These are phyloP conservation scores for Sinosuthora webbiana DNA, from an alignment of 2,113 vertebrate species.

Conservation along the genomic window DNA sequence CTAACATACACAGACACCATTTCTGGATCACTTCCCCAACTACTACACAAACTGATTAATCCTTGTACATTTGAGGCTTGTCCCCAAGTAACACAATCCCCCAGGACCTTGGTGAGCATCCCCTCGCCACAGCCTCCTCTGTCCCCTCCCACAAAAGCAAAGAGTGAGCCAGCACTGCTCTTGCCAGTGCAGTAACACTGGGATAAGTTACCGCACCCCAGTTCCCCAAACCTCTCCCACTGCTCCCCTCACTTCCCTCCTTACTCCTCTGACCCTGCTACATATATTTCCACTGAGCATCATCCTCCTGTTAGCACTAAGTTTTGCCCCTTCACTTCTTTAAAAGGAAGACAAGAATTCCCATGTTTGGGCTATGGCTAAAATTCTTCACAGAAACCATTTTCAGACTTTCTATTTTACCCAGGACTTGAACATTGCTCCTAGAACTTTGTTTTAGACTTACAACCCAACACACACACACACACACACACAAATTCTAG, in stretches of 20 bases:
- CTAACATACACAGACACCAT: not conserved
- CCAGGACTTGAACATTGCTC: not conserved
- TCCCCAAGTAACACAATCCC: not conserved
- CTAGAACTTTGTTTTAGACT: not conserved
- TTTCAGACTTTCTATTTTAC: not conserved
- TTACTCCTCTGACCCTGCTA: not conserved
- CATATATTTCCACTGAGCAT: not conserved
- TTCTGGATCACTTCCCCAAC: not conserved
- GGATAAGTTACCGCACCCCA: not conserved
- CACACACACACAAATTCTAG: not conserved
- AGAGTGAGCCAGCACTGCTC: not conserved
- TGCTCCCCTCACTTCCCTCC: not conserved
- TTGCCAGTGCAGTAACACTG: not conserved
- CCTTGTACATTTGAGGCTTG: not conserved
- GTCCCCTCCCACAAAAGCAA: not conserved
- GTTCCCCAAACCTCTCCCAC: not conserved
- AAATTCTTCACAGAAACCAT: not conserved
- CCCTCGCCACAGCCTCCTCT: not conserved
- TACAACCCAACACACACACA: not conserved
- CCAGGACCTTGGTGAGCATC: not conserved
- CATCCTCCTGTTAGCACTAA: not conserved
- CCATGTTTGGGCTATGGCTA: not conserved
- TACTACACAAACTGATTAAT: not conserved
- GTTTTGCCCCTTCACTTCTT: not conserved
- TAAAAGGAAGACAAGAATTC: not conserved